Conservation (phyloP, 2,113 vertebrate species). For the Panurus biarmicus region DNA sequence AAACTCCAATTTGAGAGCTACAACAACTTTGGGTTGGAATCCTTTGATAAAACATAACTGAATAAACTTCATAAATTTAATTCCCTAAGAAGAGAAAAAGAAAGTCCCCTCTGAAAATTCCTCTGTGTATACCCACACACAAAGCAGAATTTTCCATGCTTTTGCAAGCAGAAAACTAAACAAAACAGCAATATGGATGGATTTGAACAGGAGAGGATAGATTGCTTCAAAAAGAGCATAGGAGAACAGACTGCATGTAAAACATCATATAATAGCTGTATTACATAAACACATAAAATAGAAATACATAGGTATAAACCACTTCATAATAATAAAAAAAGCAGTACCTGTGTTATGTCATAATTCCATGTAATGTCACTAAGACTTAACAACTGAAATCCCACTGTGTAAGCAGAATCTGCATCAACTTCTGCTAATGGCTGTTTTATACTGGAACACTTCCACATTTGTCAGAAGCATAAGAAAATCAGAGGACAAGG, state of each 20-base stretch:
- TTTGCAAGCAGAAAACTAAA: conserved; percentile 30
- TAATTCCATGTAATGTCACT: neutral
- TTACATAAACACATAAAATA: neutral
- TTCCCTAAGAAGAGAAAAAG: conserved; percentile 39
- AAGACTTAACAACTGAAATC: neutral
- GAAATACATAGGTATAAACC: neutral
- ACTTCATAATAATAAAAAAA: neutral
- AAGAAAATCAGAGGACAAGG: neutral
- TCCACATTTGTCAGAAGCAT: neutral
- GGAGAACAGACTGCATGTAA: neutral
- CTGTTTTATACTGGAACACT: neutral
- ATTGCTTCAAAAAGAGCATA: neutral
- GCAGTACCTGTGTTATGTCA: neutral
- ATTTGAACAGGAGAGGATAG: neutral
- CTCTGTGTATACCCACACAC: conserved; percentile 19
- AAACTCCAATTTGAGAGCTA: conserved; percentile 41
- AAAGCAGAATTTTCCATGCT: conserved; percentile 13
- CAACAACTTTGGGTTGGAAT: conserved; percentile 50
- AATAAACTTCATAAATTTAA: conserved; percentile 62
- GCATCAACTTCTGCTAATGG: neutral
- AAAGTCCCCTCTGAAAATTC: conserved; percentile 44
- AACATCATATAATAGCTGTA: neutral
- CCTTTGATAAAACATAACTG: conserved; percentile 60
- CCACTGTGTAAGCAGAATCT: neutral
- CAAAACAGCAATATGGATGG: conserved; percentile 9